phyloP scores from a whole-genome alignment of 2,888 invertebrate genomes.

The Dryococelus australis region DNA sequence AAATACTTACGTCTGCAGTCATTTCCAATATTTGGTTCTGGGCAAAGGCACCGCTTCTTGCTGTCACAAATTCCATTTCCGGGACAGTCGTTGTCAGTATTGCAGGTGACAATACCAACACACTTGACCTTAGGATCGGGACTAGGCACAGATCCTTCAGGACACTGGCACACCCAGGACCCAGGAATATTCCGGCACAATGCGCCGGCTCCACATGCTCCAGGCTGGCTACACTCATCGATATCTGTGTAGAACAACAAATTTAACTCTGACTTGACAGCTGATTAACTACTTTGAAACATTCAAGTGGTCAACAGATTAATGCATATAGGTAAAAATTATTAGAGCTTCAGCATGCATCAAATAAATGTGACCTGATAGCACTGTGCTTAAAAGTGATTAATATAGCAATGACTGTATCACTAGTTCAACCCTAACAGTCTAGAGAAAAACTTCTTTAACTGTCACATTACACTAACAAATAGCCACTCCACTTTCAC shows the following conservation, averaged over 20 bases:
- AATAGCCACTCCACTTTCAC: no score
- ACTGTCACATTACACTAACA: no score
- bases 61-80: slow-evolving; percentile 87
- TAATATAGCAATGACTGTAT: no score
- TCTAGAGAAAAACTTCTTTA: no score
- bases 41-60: slow-evolving; percentile 82
- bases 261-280: not conserved
- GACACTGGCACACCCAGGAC: slow-evolving; percentile 80
- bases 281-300: not conserved
- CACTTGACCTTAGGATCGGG: slow-evolving; percentile 85
- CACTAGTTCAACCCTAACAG: no score
- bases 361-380: no score
- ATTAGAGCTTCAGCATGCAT: no score
- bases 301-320: no score
- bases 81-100: slow-evolving; percentile 79
- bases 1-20: slow-evolving; percentile 86
- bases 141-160: slow-evolving; percentile 81
- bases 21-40: slow-evolving; percentile 89
- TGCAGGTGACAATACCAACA: slow-evolving; percentile 82
- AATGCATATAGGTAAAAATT: no score
- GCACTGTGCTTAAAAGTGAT: no score
- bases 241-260: slow-evolving; percentile 64
- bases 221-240: slow-evolving; percentile 78
- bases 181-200: slow-evolving; percentile 81
- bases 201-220: slow-evolving; percentile 82